phyloP scores from a whole-genome alignment of 2,113 vertebrate genomes.

The Uria lomvia region DNA sequence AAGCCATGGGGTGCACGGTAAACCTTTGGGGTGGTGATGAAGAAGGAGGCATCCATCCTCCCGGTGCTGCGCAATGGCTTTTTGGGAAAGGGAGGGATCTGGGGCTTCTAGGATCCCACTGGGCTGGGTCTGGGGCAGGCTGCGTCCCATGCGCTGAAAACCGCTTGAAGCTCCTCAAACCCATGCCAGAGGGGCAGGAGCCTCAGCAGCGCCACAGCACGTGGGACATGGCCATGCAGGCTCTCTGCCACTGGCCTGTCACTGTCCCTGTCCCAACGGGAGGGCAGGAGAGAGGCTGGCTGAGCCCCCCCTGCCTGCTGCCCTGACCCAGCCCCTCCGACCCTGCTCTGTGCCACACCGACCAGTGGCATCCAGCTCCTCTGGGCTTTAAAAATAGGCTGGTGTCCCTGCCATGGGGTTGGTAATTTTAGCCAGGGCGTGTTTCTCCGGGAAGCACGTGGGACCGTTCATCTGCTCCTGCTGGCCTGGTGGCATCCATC shows the following conservation, averaged over 20 bases:
- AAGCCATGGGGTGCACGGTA: accelerated
- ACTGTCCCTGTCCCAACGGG: accelerated
- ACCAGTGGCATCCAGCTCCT: neutral
- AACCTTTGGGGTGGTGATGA: neutral
- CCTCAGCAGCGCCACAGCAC: accelerated
- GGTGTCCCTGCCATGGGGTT: neutral
- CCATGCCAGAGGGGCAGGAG: neutral
- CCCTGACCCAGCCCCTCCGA: neutral
- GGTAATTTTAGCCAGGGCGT: constrained; percentile 23
- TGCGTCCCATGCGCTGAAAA: accelerated
- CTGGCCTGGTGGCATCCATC: neutral
- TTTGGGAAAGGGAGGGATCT: neutral
- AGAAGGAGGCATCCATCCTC: neutral
- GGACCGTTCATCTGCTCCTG: neutral
- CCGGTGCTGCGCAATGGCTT: neutral
- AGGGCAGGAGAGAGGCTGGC: neutral
- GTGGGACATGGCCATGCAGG: neutral
- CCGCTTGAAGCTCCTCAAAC: neutral
- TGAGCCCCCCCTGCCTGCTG: neutral
- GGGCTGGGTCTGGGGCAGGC: neutral
- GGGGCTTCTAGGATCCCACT: neutral
- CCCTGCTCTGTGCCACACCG: neutral
- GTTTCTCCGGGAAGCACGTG: accelerated
- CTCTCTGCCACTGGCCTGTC: neutral
- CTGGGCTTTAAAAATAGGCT: constrained; percentile 29